Percentiles rank a stretch among this genome's conserved stretches.
Evolutionary conservation across 2,113 vertebrate species (phyloP).

Genomic region (Thomomys bottae): DNA sequence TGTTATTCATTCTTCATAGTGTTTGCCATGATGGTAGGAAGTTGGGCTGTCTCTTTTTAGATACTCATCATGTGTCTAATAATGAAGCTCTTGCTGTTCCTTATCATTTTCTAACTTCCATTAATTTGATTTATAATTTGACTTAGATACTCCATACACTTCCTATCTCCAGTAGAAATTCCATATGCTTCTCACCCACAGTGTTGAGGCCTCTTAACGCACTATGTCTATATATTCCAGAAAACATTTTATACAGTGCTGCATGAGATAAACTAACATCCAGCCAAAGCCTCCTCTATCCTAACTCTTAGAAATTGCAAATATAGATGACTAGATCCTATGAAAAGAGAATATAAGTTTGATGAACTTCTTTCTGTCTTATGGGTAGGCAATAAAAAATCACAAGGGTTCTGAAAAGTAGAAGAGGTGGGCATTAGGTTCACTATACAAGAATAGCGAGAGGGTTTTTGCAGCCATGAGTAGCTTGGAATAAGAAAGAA

Average conservation of each 20-base stretch:
- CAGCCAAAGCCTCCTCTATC: not conserved
- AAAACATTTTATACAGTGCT: not conserved
- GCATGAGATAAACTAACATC: not conserved
- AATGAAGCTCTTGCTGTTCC: too few species aligned
- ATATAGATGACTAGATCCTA: not conserved
- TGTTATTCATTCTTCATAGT: too few species aligned
- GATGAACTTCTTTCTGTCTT: not conserved
- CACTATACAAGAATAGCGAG: too few species aligned
- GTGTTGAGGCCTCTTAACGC: not conserved
- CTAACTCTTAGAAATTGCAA: not conserved
- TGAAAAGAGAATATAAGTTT: not conserved
- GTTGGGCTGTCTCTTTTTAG: too few species aligned
- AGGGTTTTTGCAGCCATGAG: too few species aligned
- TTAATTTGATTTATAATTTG: not conserved
- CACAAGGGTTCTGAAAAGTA: not conserved
- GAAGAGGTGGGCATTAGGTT: fast-evolving
- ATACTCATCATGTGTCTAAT: too few species aligned
- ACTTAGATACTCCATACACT: too few species aligned
- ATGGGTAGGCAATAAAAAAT: not conserved
- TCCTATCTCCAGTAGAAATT: too few species aligned
- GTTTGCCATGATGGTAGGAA: too few species aligned
- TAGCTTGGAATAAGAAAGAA: not conserved
- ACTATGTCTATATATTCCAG: not conserved
- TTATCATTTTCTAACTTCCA: not conserved
- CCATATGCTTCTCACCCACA: too few species aligned